Conservation (phyloP, 2,888 invertebrate genomes). For the Aelia acuminata region DNA sequence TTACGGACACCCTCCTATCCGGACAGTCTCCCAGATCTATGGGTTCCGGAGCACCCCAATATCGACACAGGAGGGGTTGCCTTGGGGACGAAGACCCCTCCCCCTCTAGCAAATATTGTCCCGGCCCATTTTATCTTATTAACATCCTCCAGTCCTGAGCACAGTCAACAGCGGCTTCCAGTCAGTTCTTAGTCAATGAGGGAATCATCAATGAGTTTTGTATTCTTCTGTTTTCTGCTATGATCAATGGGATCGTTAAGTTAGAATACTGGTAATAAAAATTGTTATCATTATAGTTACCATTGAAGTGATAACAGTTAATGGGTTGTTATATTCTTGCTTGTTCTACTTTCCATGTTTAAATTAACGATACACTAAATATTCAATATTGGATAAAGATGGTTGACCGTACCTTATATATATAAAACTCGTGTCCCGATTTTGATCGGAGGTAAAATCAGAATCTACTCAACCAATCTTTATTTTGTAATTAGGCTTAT, state of each 20-base stretch:
- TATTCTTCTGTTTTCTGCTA: not conserved
- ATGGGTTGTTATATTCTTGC: too few relatives aligned
- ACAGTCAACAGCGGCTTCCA: not conserved
- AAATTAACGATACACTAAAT: too few relatives aligned
- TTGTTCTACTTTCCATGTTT: too few relatives aligned
- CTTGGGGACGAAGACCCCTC: not conserved
- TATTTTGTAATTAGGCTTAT: too few relatives aligned
- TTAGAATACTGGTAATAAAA: not conserved
- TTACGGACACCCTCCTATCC: not conserved
- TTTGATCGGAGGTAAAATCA: too few relatives aligned
- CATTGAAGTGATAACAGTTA: not conserved
- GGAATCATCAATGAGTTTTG: not conserved
- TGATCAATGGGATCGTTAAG: not conserved
- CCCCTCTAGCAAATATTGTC: conserved; percentile 9
- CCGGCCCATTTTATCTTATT: conserved; percentile 4
- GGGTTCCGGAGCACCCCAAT: too few relatives aligned
- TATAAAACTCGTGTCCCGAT: too few relatives aligned
- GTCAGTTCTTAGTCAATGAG: not conserved
- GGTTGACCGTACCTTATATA: too few relatives aligned
- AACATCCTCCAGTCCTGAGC: not conserved
- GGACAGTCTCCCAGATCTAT: not conserved
- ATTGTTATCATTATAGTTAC: not conserved
- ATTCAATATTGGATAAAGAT: too few relatives aligned
- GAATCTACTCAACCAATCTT: too few relatives aligned
- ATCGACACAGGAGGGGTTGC: not conserved